phyloP scores from a whole-genome alignment of 2,797 vertebrate species.

The Phalloptychus januarius region DNA sequence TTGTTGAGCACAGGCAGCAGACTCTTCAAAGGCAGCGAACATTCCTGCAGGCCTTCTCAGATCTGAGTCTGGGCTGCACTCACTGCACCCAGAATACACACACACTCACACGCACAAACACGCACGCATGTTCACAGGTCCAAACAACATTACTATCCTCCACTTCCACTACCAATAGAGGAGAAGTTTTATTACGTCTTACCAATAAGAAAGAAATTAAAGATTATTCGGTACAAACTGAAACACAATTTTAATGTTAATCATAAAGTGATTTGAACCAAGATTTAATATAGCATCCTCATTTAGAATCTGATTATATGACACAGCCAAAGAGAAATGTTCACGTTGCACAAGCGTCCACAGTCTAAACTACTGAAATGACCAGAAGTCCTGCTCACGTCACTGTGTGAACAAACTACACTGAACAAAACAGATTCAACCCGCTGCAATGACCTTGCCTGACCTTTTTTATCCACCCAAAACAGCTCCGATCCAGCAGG shows the following conservation, averaged over 20 bases:
- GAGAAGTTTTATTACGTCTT: slow-evolving; percentile 10
- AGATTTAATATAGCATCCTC: background rate
- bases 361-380: background rate
- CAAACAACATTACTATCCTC: slow-evolving; percentile 24
- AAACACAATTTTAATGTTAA: background rate
- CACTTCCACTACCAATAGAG: slow-evolving; percentile 27
- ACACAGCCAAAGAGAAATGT: background rate
- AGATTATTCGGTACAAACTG: background rate
- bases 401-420: background rate
- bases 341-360: background rate
- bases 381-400: background rate
- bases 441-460: too few relatives aligned
- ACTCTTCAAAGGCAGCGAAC: slow-evolving; percentile 76
- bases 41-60: slow-evolving; percentile 77
- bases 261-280: background rate
- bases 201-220: slow-evolving; percentile 4
- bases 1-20: slow-evolving; percentile 74
- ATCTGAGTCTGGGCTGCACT: slow-evolving; percentile 70
- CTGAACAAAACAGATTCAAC: background rate
- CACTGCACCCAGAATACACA: slow-evolving; percentile 47
- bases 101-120: slow-evolving; percentile 15
- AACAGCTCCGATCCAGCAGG: too few relatives aligned
- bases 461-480: too few relatives aligned
- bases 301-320: background rate
- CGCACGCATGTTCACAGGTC: slow-evolving; percentile 20